Conservation (phyloP, 2,113 vertebrate genomes). For the Alaudala cheleensis region DNA sequence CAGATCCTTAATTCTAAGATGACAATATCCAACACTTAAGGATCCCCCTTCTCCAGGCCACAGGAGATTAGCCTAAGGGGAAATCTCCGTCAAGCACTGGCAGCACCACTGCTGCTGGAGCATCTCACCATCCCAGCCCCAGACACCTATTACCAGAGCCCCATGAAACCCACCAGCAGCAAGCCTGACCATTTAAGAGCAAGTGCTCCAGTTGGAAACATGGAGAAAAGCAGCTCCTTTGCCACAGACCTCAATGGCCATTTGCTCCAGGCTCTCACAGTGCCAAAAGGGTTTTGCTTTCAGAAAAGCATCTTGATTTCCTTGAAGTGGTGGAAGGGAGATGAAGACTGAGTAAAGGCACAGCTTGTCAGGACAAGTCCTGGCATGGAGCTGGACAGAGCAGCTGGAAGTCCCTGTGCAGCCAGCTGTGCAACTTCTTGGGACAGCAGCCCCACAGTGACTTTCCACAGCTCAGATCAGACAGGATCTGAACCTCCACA, state of each 20-base stretch:
- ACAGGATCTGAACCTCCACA: background rate
- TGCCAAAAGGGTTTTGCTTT: fast-evolving
- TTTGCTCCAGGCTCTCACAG: background rate
- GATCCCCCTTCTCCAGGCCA: background rate
- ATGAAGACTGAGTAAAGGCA: background rate
- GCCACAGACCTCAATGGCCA: background rate
- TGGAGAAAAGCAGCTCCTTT: background rate
- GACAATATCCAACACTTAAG: background rate
- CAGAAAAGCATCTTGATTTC: background rate
- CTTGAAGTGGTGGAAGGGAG: background rate
- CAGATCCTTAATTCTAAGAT: background rate
- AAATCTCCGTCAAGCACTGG: background rate
- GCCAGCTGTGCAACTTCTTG: fast-evolving
- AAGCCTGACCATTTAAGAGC: fast-evolving
- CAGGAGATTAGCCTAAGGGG: background rate
- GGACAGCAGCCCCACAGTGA: background rate
- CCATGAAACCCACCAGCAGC: fast-evolving
- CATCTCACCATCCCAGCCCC: fast-evolving
- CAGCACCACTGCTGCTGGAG: background rate
- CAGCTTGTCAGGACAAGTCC: background rate
- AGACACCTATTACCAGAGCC: background rate
- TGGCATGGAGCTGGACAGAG: fast-evolving
- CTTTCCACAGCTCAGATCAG: background rate
- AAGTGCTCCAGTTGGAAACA: background rate
- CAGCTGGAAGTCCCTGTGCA: background rate